Evolutionary conservation across 2,797 vertebrate species (phyloP).

Genomic region (Microchirus variegatus): DNA sequence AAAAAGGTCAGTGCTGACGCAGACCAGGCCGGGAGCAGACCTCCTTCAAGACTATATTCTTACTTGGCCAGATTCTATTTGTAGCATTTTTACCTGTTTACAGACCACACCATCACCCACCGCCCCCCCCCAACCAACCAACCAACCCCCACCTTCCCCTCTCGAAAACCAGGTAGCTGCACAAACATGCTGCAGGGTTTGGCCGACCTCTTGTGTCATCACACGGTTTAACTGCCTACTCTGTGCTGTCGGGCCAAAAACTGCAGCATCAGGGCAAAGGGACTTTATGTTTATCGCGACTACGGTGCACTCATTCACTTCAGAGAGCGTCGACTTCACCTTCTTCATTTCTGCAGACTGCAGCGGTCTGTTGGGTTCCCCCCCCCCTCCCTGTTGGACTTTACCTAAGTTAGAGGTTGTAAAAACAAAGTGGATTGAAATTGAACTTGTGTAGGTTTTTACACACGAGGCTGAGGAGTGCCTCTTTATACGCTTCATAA

Average conservation of each 20-base stretch:
- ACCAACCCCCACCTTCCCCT: conserved; percentile 18
- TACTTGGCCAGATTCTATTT: conserved; percentile 80
- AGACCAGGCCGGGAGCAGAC: conserved; percentile 61
- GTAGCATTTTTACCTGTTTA: conserved; percentile 80
- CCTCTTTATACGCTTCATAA: too few relatives aligned
- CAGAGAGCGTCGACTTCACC: neutral
- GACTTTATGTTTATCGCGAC: conserved; percentile 9
- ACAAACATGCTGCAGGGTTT: conserved; percentile 68
- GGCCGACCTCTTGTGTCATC: conserved; percentile 67
- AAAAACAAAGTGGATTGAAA: too few relatives aligned
- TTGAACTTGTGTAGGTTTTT: too few relatives aligned
- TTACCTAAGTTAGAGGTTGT: too few relatives aligned
- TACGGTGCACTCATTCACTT: neutral
- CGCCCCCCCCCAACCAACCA: too few relatives aligned
- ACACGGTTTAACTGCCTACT: conserved; percentile 53
- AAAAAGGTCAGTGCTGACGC: conserved; percentile 86
- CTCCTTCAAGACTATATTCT: conserved; percentile 75
- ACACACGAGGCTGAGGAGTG: too few relatives aligned
- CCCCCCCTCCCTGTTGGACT: too few relatives aligned
- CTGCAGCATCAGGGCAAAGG: conserved; percentile 27
- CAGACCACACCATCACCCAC: conserved; percentile 30
- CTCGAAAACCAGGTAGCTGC: conserved; percentile 66
- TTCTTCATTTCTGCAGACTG: neutral
- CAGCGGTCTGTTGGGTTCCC: too few relatives aligned
- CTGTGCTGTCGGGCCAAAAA: conserved; percentile 43